Evolutionary conservation across 2,888 invertebrate species (phyloP).

Genomic region (Griposia aprilina): DNA sequence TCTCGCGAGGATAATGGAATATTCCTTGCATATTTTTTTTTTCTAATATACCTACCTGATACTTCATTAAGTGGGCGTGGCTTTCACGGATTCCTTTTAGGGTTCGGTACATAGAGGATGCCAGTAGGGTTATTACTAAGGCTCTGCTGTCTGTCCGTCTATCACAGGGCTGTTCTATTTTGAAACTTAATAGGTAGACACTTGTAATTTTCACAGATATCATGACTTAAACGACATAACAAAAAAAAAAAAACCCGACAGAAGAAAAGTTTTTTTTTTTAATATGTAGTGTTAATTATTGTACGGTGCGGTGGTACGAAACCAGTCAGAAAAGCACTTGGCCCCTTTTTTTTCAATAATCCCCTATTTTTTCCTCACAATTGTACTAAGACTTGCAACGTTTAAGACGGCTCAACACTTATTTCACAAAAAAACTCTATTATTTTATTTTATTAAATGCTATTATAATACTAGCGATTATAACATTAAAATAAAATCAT

Average conservation of each 20-base stretch:
- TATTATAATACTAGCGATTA: not conserved
- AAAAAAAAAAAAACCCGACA: no score
- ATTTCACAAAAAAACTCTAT: not conserved
- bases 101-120: not conserved
- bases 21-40: conserved; percentile 47
- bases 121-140: not conserved
- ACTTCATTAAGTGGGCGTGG: not conserved
- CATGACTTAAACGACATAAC: no score
- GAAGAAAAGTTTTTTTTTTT: no score
- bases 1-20: conserved; percentile 45
- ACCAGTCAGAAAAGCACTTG: not conserved
- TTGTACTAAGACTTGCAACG: not conserved
- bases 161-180: not conserved
- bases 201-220: not conserved
- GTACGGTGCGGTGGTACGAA: not conserved
- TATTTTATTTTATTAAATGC: not conserved
- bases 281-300: no score
- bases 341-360: not conserved
- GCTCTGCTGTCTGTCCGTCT: not conserved
- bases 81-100: not conserved
- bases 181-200: not conserved
- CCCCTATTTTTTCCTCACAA: no score
- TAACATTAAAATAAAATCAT: not conserved
- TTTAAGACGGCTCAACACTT: not conserved
- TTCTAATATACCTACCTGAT: not conserved